A percentile compares a stretch with the other conserved stretches of the same genome.
Evolutionary conservation across 2,888 invertebrate species (phyloP).

Genomic region (Papilio demoleus): DNA sequence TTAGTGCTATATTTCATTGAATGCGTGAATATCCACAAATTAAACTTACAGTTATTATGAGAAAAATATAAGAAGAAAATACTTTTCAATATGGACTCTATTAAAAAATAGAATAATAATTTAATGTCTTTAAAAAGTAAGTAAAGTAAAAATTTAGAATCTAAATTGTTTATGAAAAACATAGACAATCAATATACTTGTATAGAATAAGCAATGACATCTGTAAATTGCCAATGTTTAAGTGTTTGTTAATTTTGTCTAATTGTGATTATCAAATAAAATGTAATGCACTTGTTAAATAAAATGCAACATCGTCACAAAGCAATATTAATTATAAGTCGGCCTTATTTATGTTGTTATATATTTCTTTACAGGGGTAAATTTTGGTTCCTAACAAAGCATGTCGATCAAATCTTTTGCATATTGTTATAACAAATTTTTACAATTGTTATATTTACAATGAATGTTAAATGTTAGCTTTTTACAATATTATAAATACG

Average conservation of each 20-base stretch:
- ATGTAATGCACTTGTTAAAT: slow-evolving; percentile 33
- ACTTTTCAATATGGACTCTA: neutral
- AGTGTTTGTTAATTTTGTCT: too few relatives aligned
- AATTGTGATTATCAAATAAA: too few relatives aligned
- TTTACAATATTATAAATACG: slow-evolving; percentile 41
- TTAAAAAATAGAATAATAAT: slow-evolving; percentile 3
- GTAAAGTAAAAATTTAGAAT: neutral
- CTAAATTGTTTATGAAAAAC: neutral
- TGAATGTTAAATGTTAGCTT: slow-evolving; percentile 43
- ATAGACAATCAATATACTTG: neutral
- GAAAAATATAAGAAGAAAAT: neutral
- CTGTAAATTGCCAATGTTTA: too few relatives aligned
- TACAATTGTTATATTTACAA: slow-evolving; percentile 46
- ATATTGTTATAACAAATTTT: slow-evolving; percentile 41
- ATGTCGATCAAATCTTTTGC: slow-evolving; percentile 30
- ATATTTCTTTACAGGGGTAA: slow-evolving; percentile 11
- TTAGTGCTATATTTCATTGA: neutral
- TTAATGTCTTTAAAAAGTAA: neutral
- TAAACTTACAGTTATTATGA: neutral
- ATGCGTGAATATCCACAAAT: neutral
- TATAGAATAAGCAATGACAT: too few relatives aligned
- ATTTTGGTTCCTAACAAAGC: slow-evolving; percentile 36
- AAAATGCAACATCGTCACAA: slow-evolving; percentile 23
- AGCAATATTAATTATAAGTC: slow-evolving; percentile 18
- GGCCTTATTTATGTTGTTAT: slow-evolving; percentile 22